Evolutionary conservation across 2,888 invertebrate genomes (phyloP).

Genomic region (Lissocephala sabroskyi): DNA sequence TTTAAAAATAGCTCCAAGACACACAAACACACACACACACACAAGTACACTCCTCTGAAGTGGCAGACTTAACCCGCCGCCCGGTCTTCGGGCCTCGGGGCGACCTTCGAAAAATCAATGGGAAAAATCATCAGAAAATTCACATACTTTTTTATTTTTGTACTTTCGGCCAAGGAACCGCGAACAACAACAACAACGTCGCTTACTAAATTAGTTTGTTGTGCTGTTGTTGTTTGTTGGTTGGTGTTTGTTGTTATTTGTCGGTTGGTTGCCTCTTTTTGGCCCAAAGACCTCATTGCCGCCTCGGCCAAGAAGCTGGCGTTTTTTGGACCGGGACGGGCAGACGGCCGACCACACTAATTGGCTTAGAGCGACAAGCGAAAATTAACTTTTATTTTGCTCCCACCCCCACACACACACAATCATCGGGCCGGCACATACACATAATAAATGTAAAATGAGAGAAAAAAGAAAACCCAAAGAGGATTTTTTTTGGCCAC

Average conservation of each 20-base stretch:
- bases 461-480: too few relatives aligned
- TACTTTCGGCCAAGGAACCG: too few relatives aligned
- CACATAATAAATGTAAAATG: conserved; percentile 47
- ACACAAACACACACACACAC: not conserved
- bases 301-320: not conserved
- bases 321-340: too few relatives aligned
- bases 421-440: too few relatives aligned
- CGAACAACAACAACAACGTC: not conserved
- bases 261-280: conserved; percentile 36
- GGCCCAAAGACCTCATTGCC: not conserved
- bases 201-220: conserved; percentile 55
- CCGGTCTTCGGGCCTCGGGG: too few relatives aligned
- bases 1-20: conserved; percentile 49
- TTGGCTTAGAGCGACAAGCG: conserved; percentile 64
- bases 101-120: too few relatives aligned
- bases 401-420: conserved; percentile 2
- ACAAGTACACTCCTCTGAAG: not conserved
- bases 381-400: conserved; percentile 59
- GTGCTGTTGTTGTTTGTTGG: conserved; percentile 5
- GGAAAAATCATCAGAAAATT: too few relatives aligned
- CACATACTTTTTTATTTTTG: too few relatives aligned
- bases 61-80: not conserved
- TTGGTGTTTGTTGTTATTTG: conserved; percentile 44
- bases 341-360: conserved; percentile 40
- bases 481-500: conserved; percentile 37